phyloP scores from a whole-genome alignment of 35 echinoderm and acorn worm genomes.

The Antedon bifida region DNA sequence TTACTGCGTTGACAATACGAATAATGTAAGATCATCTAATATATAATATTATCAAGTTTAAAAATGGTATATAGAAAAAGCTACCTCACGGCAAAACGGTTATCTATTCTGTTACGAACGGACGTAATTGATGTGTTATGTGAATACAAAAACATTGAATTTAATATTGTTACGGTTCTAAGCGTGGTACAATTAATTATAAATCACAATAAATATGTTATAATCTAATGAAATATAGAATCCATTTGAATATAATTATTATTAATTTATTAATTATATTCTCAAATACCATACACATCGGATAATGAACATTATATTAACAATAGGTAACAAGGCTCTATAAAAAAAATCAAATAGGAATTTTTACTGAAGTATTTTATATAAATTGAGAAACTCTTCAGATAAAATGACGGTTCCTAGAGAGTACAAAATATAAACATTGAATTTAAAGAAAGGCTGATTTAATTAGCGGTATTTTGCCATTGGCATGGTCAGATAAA shows the following conservation, averaged over 20 bases:
- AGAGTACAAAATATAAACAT: background rate
- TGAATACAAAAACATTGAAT: too few relatives aligned
- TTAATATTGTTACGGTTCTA: too few relatives aligned
- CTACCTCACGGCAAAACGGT: background rate
- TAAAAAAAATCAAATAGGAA: background rate
- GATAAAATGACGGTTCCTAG: background rate
- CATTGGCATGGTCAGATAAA: background rate
- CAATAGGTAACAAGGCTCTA: too few relatives aligned
- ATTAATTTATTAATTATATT: too few relatives aligned
- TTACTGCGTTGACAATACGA: background rate
- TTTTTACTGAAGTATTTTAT: background rate
- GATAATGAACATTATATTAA: too few relatives aligned
- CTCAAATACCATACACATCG: too few relatives aligned
- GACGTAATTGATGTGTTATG: too few relatives aligned
- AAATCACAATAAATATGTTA: too few relatives aligned
- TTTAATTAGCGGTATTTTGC: background rate
- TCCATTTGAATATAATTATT: too few relatives aligned
- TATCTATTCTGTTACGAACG: too few relatives aligned
- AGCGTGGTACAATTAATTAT: too few relatives aligned
- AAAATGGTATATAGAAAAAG: background rate
- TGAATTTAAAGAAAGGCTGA: background rate
- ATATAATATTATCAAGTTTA: background rate
- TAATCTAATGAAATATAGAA: too few relatives aligned
- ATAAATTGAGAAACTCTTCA: background rate
- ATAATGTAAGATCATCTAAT: background rate